Conservation (phyloP, 2,113 vertebrate species). For the Actenoides hombroni region DNA sequence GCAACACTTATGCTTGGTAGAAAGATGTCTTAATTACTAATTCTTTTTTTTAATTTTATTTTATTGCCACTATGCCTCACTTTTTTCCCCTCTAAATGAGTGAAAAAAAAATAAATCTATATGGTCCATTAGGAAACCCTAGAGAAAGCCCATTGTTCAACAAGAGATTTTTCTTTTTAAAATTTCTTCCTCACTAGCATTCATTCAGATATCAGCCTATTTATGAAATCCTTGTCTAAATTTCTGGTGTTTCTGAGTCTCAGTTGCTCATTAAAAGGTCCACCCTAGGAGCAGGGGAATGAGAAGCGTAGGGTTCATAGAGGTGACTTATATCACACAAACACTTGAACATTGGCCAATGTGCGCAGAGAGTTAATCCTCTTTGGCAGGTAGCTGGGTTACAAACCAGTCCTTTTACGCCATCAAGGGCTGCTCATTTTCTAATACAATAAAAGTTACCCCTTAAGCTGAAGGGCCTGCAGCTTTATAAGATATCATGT, state of each 20-base stretch:
- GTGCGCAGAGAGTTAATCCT: background rate
- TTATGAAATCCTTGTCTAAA: background rate
- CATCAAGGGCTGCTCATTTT: background rate
- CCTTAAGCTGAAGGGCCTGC: background rate
- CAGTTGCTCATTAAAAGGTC: background rate
- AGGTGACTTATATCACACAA: background rate
- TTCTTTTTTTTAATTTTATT: background rate
- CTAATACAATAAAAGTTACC: background rate
- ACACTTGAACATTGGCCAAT: background rate
- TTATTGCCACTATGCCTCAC: background rate
- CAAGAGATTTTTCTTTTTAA: background rate
- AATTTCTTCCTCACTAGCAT: background rate
- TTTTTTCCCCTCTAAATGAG: background rate
- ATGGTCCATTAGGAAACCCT: background rate
- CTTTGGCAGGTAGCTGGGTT: background rate
- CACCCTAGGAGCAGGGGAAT: fast-evolving
- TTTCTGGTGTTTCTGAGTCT: background rate
- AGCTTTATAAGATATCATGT: too few relatives aligned
- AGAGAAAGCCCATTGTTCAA: background rate
- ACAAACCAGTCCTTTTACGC: background rate
- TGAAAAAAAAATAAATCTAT: background rate
- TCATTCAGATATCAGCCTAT: background rate
- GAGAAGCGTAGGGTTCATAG: background rate
- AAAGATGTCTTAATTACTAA: background rate
- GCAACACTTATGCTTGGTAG: background rate